phyloP scores from a whole-genome alignment of 2,888 invertebrate species.

The Mesorhabditis belari region DNA sequence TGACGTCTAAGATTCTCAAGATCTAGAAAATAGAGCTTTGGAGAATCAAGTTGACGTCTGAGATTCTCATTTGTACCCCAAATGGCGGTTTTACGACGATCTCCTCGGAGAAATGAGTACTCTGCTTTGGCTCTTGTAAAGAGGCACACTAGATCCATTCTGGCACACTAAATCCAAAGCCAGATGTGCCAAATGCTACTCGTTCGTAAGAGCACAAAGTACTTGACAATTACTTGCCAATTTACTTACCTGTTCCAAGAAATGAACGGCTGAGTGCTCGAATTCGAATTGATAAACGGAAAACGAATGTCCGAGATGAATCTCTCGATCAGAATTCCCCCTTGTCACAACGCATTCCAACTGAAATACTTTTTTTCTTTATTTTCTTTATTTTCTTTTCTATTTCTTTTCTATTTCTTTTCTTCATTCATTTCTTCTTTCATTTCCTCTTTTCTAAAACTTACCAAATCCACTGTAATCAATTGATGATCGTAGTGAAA shows the following conservation, averaged over 20 bases:
- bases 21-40: slow-evolving; percentile 17
- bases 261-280: neutral
- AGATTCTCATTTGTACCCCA: too few species aligned
- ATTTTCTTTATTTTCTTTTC: neutral
- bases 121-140: too few species aligned
- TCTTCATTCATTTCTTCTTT: too few species aligned
- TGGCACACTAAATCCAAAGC: too few species aligned
- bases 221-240: too few species aligned
- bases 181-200: too few species aligned
- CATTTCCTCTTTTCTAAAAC: neutral
- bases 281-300: neutral
- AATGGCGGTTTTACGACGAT: too few species aligned
- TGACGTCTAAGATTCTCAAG: too few species aligned
- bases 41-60: slow-evolving; percentile 16
- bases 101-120: too few species aligned
- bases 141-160: too few species aligned
- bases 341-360: slow-evolving; percentile 16
- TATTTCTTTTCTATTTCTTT: too few species aligned
- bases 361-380: slow-evolving; percentile 6
- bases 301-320: neutral
- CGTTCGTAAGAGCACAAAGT: too few species aligned
- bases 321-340: neutral
- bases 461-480: slow-evolving; percentile 28
- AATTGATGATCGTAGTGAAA: slow-evolving; percentile 30
- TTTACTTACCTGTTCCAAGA: neutral